These are phyloP conservation scores for Hydrochoerus hydrochaeris DNA, from an alignment of 2,113 vertebrate species.

Conservation along the genomic window DNA sequence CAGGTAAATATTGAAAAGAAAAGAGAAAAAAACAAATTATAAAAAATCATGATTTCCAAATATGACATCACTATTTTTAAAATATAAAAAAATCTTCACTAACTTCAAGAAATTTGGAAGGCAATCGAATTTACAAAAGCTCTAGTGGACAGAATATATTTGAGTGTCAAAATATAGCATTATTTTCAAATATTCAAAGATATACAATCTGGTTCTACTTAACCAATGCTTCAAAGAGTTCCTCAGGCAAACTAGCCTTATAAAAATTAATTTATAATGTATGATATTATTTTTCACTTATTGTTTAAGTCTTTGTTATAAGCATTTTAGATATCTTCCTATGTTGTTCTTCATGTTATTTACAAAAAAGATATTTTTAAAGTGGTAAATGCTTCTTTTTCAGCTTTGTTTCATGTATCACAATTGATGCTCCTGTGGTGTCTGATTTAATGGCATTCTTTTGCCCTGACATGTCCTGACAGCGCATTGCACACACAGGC, in stretches of 20 bases:
- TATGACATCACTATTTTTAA: neutral
- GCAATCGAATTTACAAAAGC: slow-evolving; percentile 10
- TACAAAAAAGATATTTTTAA: slow-evolving; percentile 43
- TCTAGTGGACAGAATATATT: neutral
- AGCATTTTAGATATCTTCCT: slow-evolving; percentile 39
- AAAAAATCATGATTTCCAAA: neutral
- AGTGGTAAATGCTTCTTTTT: neutral
- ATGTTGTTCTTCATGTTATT: neutral
- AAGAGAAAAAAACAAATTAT: neutral
- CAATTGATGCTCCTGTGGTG: neutral
- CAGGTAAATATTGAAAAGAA: neutral
- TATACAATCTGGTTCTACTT: neutral
- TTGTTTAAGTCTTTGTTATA: neutral
- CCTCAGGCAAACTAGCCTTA: neutral
- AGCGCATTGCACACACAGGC: neutral
- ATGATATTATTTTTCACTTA: slow-evolving; percentile 11
- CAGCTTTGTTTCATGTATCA: slow-evolving; percentile 24
- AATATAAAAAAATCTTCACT: neutral
- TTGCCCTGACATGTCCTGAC: neutral
- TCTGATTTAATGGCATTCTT: slow-evolving; percentile 19
- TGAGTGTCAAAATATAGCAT: neutral
- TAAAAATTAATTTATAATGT: neutral
- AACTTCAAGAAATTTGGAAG: slow-evolving; percentile 18
- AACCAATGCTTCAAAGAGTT: neutral
- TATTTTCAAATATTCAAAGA: slow-evolving; percentile 8